phyloP scores from a whole-genome alignment of 2,113 vertebrate species.

The Miniopterus natalensis region DNA sequence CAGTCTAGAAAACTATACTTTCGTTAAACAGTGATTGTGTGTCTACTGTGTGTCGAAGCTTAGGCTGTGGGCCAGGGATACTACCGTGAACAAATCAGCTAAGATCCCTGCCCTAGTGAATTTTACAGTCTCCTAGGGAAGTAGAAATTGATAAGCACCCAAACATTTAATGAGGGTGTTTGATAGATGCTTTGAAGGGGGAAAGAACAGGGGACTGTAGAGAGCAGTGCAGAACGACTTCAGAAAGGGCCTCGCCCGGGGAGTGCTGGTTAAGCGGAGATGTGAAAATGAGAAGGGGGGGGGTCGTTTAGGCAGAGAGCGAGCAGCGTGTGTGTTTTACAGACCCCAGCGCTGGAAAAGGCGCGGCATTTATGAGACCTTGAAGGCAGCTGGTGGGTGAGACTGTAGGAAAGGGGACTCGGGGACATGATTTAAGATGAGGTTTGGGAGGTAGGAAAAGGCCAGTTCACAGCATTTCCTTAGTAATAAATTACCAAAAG shows the following conservation, averaged over 20 bases:
- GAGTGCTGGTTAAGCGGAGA: neutral
- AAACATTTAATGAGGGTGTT: neutral
- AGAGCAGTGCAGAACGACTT: neutral
- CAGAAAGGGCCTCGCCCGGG: neutral
- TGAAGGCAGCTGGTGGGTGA: neutral
- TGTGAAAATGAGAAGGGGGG: neutral
- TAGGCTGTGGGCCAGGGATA: neutral
- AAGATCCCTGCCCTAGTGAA: neutral
- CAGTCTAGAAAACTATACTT: conserved; percentile 21
- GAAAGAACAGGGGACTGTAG: neutral
- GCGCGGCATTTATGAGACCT: neutral
- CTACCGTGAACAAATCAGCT: neutral
- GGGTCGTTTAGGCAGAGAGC: neutral
- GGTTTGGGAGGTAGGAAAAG: neutral
- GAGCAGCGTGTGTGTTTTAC: neutral
- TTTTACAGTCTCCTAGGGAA: neutral
- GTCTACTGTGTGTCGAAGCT: neutral
- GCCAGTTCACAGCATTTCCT: neutral
- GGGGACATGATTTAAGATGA: neutral
- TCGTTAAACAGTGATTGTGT: neutral
- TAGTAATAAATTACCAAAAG: neutral
- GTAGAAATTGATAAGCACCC: neutral
- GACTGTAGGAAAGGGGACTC: neutral
- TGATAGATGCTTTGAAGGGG: neutral
- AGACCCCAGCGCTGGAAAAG: neutral